These are phyloP conservation scores for Acanthaster planci DNA, from an alignment of 35 echinoderm and acorn worm species.

Conservation along the genomic window DNA sequence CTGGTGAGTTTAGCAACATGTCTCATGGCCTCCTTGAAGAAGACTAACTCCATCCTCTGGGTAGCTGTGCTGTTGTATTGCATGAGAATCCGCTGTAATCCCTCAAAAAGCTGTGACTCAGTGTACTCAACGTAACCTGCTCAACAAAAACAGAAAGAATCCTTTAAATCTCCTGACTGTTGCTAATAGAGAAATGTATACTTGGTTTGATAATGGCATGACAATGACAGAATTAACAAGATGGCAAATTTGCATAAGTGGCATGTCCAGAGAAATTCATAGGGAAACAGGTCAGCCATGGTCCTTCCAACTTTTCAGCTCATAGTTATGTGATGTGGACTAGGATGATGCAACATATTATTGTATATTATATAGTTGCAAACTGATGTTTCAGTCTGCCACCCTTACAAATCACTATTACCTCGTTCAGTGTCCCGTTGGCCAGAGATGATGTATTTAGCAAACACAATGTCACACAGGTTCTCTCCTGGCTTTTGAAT, in stretches of 20 bases:
- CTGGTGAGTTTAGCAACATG: conserved; percentile 84
- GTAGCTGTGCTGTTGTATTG: conserved; percentile 67
- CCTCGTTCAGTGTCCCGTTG: conserved; percentile 55
- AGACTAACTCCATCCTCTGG: conserved; percentile 76
- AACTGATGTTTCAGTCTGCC: neutral
- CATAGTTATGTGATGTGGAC: neutral
- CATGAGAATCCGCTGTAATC: conserved; percentile 51
- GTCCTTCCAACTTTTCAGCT: neutral
- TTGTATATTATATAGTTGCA: neutral
- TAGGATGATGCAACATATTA: neutral
- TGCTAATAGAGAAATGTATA: neutral
- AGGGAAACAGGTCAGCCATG: neutral
- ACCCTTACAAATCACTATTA: neutral
- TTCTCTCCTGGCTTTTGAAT: conserved; percentile 55
- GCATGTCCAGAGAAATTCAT: neutral
- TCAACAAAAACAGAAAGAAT: conserved; percentile 25
- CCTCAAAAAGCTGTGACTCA: conserved; percentile 41
- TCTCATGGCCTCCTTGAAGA: conserved; percentile 78
- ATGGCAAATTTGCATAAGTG: too few relatives aligned
- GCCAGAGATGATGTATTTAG: conserved; percentile 58
- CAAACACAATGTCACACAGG: conserved; percentile 71
- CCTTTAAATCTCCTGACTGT: neutral
- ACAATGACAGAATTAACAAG: neutral
- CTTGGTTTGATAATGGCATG: neutral
- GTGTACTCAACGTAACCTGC: conserved; percentile 76